These are phyloP conservation scores for Phainopepla nitens DNA, from an alignment of 2,113 vertebrate genomes.

Conservation along the genomic window DNA sequence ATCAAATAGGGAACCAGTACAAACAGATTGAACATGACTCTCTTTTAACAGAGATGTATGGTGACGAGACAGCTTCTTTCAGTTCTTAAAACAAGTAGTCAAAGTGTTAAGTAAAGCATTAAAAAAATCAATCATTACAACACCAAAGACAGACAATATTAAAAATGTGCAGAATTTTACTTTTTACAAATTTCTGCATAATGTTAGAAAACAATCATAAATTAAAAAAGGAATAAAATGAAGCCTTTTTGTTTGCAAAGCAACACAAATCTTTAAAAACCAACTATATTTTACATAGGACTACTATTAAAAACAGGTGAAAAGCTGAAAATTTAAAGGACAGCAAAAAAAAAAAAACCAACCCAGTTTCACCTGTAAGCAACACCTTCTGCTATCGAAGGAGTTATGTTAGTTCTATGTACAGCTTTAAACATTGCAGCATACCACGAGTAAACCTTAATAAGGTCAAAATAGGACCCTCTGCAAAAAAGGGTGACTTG, in stretches of 20 bases:
- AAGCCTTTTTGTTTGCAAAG: conserved; percentile 43
- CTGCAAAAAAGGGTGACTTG: conserved; percentile 69
- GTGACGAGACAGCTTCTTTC: conserved; percentile 59
- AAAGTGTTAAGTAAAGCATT: conserved; percentile 52
- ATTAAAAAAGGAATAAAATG: conserved; percentile 68
- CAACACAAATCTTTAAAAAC: conserved; percentile 56
- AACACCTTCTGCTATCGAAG: conserved; percentile 52
- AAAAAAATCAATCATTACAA: conserved; percentile 54
- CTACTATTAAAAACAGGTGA: conserved; percentile 44
- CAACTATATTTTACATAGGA: conserved; percentile 56
- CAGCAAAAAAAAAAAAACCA: conserved; percentile 56
- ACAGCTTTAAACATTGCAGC: conserved; percentile 61
- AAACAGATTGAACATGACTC: conserved; percentile 66
- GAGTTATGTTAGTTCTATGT: conserved; percentile 32
- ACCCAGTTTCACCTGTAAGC: conserved; percentile 56
- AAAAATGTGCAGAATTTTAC: conserved; percentile 68
- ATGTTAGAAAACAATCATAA: conserved; percentile 70
- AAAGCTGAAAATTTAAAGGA: conserved; percentile 57
- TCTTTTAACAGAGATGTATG: conserved; percentile 77
- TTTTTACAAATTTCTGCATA: conserved; percentile 58
- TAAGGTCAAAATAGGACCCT: conserved; percentile 76
- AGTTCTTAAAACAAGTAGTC: conserved; percentile 66
- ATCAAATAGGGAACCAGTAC: conserved; percentile 61
- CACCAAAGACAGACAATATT: conserved; percentile 65
- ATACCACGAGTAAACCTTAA: conserved; percentile 73